Conservation (phyloP, 1,140 invertebrate genomes). For the Anoplophora glabripennis region DNA sequence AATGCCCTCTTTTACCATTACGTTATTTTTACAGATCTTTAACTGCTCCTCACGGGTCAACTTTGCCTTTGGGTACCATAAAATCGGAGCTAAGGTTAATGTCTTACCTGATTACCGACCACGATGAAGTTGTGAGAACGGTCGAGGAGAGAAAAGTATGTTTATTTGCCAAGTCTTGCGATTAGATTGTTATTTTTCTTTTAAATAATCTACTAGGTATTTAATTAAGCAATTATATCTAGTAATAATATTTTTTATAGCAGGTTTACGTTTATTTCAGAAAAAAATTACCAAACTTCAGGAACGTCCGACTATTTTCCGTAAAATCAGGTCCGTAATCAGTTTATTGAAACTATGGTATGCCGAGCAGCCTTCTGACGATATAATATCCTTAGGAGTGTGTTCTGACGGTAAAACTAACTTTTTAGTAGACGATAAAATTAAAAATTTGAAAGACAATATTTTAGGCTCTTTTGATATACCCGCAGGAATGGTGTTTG, state of each 20-base stretch:
- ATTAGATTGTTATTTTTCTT: no score
- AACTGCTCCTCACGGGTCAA: constrained; percentile 26
- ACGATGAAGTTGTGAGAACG: constrained; percentile 46
- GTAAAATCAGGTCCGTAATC: constrained; percentile 48
- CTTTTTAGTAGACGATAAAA: no score
- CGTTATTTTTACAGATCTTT: constrained; percentile 16
- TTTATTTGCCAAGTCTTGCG: no score
- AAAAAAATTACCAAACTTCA: constrained; percentile 25
- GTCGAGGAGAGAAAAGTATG: constrained; percentile 15
- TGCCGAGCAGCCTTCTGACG: constrained; percentile 41
- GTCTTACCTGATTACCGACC: constrained; percentile 48
- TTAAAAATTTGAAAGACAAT: no score
- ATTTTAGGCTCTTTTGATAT: constrained; percentile 52
- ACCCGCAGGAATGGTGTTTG: constrained; percentile 49
- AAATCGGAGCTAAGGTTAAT: constrained; percentile 51
- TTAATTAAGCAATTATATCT: neutral
- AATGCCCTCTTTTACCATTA: no score
- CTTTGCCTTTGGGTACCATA: constrained; percentile 49
- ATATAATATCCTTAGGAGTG: constrained; percentile 50
- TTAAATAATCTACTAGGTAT: no score
- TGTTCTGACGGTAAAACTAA: constrained; percentile 48
- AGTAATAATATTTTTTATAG: neutral
- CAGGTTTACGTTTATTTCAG: constrained; percentile 7
- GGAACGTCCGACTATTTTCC: constrained; percentile 32
- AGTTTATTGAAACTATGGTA: constrained; percentile 51